Percentiles rank a stretch among this genome's conserved stretches.
phyloP scores from a whole-genome alignment of 2,113 vertebrate genomes.

The Brienomyrus brachyistius region DNA sequence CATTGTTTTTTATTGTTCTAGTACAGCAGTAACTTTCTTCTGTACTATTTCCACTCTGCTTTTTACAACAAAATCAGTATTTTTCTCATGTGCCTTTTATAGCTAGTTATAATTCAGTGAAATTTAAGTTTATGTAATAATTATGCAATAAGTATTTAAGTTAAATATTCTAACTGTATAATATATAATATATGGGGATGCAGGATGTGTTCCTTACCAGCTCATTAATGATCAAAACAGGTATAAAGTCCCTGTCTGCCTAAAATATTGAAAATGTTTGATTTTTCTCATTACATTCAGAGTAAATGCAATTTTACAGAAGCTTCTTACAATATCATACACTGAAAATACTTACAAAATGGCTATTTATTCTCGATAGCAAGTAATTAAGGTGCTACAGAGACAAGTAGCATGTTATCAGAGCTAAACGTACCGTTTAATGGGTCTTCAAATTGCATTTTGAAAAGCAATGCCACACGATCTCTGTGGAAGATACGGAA shows the following conservation, averaged over 20 bases:
- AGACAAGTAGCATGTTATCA: neutral
- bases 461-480: neutral
- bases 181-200: neutral
- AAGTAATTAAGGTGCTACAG: neutral
- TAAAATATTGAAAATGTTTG: neutral
- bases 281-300: neutral
- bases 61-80: neutral
- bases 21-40: neutral
- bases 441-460: neutral
- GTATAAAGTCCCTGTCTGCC: neutral
- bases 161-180: neutral
- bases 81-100: neutral
- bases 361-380: neutral
- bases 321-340: neutral
- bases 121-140: neutral
- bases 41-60: neutral
- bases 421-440: neutral
- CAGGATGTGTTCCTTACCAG: neutral
- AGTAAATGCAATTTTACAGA: neutral
- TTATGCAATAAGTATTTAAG: neutral
- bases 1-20: neutral
- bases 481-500: neutral
- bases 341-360: conserved; percentile 4
- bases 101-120: neutral
- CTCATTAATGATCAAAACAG: neutral